Conservation (phyloP, 2,888 invertebrate species). For the Chaitophorus viminalis region DNA sequence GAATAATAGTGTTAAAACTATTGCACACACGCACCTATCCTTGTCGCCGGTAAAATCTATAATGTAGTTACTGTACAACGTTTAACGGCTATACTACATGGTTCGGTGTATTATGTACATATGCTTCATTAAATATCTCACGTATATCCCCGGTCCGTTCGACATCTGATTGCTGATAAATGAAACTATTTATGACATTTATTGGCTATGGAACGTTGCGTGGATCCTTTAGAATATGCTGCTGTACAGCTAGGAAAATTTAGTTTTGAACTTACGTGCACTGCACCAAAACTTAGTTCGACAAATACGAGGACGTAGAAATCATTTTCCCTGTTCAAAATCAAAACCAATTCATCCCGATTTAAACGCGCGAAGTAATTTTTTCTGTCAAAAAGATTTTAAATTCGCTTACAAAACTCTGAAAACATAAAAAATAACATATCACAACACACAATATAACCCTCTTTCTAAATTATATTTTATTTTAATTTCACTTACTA, state of each 20-base stretch:
- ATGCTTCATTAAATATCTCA: neutral
- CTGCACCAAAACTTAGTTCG: neutral
- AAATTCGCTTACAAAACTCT: too few relatives aligned
- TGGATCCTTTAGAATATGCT: too few relatives aligned
- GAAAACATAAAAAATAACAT: too few relatives aligned
- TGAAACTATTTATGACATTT: slow-evolving; percentile 21
- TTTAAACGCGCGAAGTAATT: too few relatives aligned
- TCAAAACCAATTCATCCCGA: too few relatives aligned
- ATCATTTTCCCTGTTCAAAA: too few relatives aligned
- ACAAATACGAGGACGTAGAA: too few relatives aligned
- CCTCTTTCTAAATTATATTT: too few relatives aligned
- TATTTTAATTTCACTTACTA: too few relatives aligned
- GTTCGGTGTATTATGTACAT: neutral
- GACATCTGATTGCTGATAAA: neutral
- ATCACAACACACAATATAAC: too few relatives aligned
- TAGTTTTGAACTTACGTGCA: neutral
- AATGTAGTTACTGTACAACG: neutral
- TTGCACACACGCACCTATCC: neutral
- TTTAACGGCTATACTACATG: neutral
- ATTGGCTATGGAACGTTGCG: neutral
- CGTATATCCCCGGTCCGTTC: neutral
- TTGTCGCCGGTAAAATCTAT: neutral
- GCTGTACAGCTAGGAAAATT: neutral
- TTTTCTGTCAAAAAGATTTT: too few relatives aligned
- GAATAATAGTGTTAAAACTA: neutral